Base-by-base conservation (phyloP, 2,888 invertebrate genomes). In the Pilophorus perplexus region DNA sequence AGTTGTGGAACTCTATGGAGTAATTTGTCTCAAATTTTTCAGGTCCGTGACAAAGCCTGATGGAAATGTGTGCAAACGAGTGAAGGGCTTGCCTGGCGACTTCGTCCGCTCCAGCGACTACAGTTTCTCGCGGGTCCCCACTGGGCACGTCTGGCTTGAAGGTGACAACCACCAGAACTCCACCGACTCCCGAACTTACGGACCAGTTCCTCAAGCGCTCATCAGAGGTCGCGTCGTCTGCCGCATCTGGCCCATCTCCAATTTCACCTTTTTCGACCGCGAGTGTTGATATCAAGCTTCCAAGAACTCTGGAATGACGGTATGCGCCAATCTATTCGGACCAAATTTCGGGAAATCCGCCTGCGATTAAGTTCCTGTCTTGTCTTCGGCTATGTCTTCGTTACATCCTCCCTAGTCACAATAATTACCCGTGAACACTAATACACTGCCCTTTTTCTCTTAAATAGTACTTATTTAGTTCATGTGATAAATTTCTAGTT, bases 91-190 rank as follows among this genome's bases (percentile, higher is more conserved):
- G 38, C 86, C 90, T 0, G 93, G 92, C 0, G 91, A 93, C 75
- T 60, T 44, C 46, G 84, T 67, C 12, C 6, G 44, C n/a, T 40
- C 33, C 20, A 52, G 40, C 12, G 54, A 40, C 22, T 50, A 40
- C 25, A 64, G 68, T 20, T 72, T 72, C 8, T 74, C 79, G 67
- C 80, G 85, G 75, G 87, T 93, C 42, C 93, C 93, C 0, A 80
- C 81, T 72, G 93, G 93, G 1, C 89, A 92, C 77, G 87, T 94
- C 0, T 95, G 94, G 94, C 78, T 95, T 67, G 90, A 93, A 79
- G 94, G 96, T 16, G 95, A 96, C 75, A 96, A 96, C 77, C 80
- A 81, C 10, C 77, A 77, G 60, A 91, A 93, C 78, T 95, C 94
- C 6, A 83, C 86, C 0, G 96, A 96, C 78, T 94, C 94, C 1